These are phyloP conservation scores for Clostera curtula DNA, from an alignment of 2,888 invertebrate species.

Conservation along the genomic window DNA sequence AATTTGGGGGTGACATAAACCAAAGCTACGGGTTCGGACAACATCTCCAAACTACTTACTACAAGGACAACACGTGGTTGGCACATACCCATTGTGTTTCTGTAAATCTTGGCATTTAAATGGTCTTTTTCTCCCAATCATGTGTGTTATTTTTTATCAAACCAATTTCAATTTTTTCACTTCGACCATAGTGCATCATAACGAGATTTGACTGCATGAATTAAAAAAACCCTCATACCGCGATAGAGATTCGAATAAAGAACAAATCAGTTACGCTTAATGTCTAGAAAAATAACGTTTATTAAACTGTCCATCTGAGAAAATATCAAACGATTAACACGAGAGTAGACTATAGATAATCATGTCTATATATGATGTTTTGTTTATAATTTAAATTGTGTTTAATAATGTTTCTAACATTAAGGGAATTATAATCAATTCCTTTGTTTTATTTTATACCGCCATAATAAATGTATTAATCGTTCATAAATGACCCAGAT, in stretches of 20 bases:
- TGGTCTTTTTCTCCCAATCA: constrained; percentile 59
- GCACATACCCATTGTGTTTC: constrained; percentile 30
- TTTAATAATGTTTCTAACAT: too few species aligned
- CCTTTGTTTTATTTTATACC: too few species aligned
- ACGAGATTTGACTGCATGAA: constrained; percentile 80
- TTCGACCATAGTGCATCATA: constrained; percentile 60
- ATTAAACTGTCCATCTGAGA: too few species aligned
- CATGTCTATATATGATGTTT: too few species aligned
- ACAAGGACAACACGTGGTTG: constrained; percentile 22
- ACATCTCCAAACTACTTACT: constrained; percentile 59
- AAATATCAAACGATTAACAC: too few species aligned
- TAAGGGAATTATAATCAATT: too few species aligned
- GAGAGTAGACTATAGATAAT: too few species aligned
- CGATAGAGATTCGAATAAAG: constrained; percentile 20
- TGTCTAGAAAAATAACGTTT: constrained; percentile 22
- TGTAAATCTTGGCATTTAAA: constrained; percentile 23
- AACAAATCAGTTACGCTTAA: constrained; percentile 22
- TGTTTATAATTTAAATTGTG: too few species aligned
- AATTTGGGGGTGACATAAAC: constrained; percentile 33
- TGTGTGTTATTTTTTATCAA: constrained; percentile 14
- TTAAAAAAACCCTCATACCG: constrained; percentile 34
- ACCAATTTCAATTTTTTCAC: constrained; percentile 8
- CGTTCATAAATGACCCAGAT: too few species aligned
- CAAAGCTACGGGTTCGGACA: constrained; percentile 48
- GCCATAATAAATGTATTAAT: too few species aligned